Base-by-base conservation (phyloP, 2,888 invertebrate species). In the Drosophila mettleri region DNA sequence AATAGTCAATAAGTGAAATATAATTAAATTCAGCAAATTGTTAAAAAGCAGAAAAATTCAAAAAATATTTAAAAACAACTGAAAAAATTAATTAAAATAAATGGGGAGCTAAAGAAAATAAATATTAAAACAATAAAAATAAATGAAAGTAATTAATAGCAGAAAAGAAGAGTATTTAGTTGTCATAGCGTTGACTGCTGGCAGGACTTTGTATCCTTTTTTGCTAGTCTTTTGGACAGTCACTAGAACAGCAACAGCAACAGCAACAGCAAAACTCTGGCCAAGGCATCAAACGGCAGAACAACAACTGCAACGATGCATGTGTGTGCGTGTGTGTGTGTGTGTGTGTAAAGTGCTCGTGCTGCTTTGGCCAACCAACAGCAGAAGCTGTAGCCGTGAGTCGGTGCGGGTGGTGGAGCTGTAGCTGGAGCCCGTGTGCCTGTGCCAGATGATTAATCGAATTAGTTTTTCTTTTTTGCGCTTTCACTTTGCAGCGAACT, bases 371-470 rank as follows among this genome's bases (percentile, higher is more conserved):
- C 77, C 80, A 74, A 66, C 83, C 86, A 78, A 62, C 54, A 49
- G 55, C 46, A 43, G 45, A 16, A 51, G 39, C 67, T 64, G 65
- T 9, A 22, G 33, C 33, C 33, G 22, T n/a, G 52, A 64, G 61
- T 36, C 31, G 61, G 43, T 60, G 53, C 34, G 9, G 27, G 0
- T 33, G 29, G 14, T 24, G 24, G 22, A 29, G 18, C 58, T n/a
- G 31, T 2, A 51, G 31, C 22, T 33, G 29, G 34, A 36, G 22
- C 60, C 69, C 24, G 71, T 63, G 61, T 39, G 49, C 45, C 52
- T 43, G 49, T 51, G 74, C 80, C 88, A 81, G 88, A 84, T 84
- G 83, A 84, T 84, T 84, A 84, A 84, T 84, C 83, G 83, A 84
- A 84, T 84, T 84, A 84, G 83, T 88, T 88, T 78, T 80, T 87